Base-by-base conservation (phyloP, 1,140 invertebrate genomes). In the Nasonia giraulti region DNA sequence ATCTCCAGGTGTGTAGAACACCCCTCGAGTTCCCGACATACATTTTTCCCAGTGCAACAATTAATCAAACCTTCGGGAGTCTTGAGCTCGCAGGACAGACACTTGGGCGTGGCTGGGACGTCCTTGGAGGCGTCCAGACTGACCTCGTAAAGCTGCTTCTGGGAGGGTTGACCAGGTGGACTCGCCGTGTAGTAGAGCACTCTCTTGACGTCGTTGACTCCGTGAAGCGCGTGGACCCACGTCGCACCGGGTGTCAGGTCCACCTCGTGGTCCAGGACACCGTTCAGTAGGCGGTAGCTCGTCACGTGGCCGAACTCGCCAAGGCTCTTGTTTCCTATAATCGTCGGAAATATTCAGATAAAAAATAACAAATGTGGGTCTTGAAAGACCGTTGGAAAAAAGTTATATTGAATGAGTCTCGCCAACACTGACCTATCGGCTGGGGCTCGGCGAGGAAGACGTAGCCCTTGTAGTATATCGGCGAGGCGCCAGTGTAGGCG, bases 111-210 rank as follows among this genome's bases (percentile, higher is more conserved):
- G 86, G 47, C 86, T 5, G 85, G 89, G 2, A 88, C 87, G 0
- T 91, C 89, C 14, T 93, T 90, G 33, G 90, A 85, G 10, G 44
- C 47, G n/a, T 76, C 62, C 5, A 86, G 23, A 4, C 40, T 66
- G 17, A 92, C 91, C 81, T 86, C 87, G 80, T 93, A 93, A 79
- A 95, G 88, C 82, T 94, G 91, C 2, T 93, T 92, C 82, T 91
- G 90, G 88, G 92, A 93, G 0, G 94, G 93, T 44, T 87, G 76
- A n/a, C 87, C 88, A 0, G 88, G 83, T n/a, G 92, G 89, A 6
- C 92, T 94, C 8, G 92, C 93, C 5, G 93, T 90, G 88, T 92
- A 94, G 88, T 94, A 94, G 44, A 91, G 47, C 37, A 40, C 80
- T 11, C 47, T 85, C 44, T 84, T 91, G 10, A 91, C 87, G 0